phyloP scores from a whole-genome alignment of 2,888 invertebrate species.

The Cotesia congregata region DNA sequence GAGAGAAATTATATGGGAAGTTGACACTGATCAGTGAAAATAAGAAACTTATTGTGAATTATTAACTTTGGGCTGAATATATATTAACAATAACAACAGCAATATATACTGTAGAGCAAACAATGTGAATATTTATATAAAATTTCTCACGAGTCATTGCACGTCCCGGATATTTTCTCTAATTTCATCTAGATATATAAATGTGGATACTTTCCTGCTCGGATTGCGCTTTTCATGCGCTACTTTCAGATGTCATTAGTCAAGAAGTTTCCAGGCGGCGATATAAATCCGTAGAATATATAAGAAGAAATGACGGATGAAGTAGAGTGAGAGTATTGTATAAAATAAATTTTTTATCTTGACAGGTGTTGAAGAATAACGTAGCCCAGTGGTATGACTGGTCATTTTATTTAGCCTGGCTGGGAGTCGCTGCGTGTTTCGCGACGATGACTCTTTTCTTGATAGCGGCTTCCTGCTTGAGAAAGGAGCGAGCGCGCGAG shows the following conservation, averaged over 20 bases:
- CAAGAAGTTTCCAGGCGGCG: background rate
- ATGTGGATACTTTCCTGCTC: slow-evolving; percentile 30
- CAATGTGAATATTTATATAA: slow-evolving; percentile 24
- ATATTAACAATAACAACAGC: background rate
- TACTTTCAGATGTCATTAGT: slow-evolving; percentile 24
- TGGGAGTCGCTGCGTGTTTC: slow-evolving; percentile 83
- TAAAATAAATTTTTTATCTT: slow-evolving; percentile 19
- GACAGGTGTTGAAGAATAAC: slow-evolving; percentile 81
- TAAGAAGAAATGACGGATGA: background rate
- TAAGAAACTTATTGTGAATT: slow-evolving; percentile 21
- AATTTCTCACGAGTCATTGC: slow-evolving; percentile 51
- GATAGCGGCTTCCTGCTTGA: slow-evolving; percentile 83
- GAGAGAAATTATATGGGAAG: slow-evolving; percentile 22
- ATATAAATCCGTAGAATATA: background rate
- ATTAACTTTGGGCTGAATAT: background rate
- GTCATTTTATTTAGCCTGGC: slow-evolving; percentile 89
- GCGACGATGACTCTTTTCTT: slow-evolving; percentile 84
- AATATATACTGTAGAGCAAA: slow-evolving; percentile 2
- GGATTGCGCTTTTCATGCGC: slow-evolving; percentile 31
- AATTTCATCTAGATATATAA: slow-evolving; percentile 46
- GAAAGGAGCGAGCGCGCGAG: slow-evolving; percentile 82
- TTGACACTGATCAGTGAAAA: slow-evolving; percentile 25
- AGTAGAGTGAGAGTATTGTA: background rate
- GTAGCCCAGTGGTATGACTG: slow-evolving; percentile 84
- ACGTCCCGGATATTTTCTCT: slow-evolving; percentile 49